Conservation (phyloP, 2,888 invertebrate species). For the Phymatocera aterrima region DNA sequence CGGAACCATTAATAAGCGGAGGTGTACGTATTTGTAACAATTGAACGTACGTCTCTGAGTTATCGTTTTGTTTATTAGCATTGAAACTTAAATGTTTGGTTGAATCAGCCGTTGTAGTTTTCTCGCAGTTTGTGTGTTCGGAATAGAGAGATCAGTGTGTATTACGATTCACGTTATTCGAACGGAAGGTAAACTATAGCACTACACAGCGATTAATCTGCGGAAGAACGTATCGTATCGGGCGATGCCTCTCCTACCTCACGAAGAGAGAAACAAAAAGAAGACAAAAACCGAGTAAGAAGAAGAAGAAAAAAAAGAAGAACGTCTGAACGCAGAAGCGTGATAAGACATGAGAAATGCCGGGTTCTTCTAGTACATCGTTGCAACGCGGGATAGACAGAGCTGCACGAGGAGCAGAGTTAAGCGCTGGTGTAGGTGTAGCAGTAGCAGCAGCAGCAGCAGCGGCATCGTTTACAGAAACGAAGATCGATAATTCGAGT, state of each 20-base stretch:
- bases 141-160: too few relatives aligned
- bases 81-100: too few relatives aligned
- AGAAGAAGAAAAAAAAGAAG: neutral
- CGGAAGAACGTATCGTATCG: too few relatives aligned
- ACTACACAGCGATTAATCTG: too few relatives aligned
- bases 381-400: neutral
- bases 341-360: neutral
- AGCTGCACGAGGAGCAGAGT: neutral
- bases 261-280: too few relatives aligned
- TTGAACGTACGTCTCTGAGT: neutral
- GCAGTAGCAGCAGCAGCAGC: neutral
- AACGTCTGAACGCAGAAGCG: too few relatives aligned
- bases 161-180: too few relatives aligned
- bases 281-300: too few relatives aligned
- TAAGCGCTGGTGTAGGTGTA: conserved; percentile 22
- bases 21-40: neutral
- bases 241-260: too few relatives aligned
- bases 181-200: too few relatives aligned
- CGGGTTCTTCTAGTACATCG: neutral
- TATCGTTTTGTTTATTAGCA: neutral
- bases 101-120: neutral
- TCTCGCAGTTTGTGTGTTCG: neutral
- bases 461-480: conserved; percentile 12
- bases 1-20: too few relatives aligned
- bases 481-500: conserved; percentile 19